Conservation (phyloP, 2,888 invertebrate genomes). For the Torymus aiolomorphi region DNA sequence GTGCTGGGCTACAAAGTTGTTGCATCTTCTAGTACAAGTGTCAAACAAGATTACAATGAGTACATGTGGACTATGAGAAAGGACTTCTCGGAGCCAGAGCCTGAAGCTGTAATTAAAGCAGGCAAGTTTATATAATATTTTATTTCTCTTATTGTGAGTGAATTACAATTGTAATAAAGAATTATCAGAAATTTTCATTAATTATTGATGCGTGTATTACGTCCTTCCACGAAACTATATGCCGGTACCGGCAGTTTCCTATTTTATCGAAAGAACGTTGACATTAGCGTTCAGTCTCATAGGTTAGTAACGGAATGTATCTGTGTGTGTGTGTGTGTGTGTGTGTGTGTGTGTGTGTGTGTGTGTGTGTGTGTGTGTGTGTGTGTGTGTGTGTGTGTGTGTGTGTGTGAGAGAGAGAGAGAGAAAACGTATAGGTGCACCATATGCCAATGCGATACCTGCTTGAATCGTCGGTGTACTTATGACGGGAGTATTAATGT, state of each 20-base stretch:
- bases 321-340: background rate
- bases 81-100: conserved; percentile 90
- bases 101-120: conserved; percentile 74
- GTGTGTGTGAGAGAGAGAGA: too few relatives aligned
- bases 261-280: conserved; percentile 28
- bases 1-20: conserved; percentile 92
- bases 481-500: too few relatives aligned
- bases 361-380: background rate
- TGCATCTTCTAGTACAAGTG: conserved; percentile 89
- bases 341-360: background rate
- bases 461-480: too few relatives aligned
- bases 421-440: too few relatives aligned
- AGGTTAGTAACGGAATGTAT: background rate
- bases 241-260: conserved; percentile 14
- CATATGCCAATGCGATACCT: too few relatives aligned
- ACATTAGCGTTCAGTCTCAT: conserved; percentile 7
- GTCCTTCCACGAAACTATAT: conserved; percentile 27
- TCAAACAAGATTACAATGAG: conserved; percentile 92
- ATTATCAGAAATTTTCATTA: conserved; percentile 25
- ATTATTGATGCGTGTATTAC: conserved; percentile 37
- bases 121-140: conserved; percentile 63
- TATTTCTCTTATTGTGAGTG: background rate
- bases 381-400: background rate
- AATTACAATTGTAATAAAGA: background rate
- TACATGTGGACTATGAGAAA: conserved; percentile 97